Evolutionary conservation across 2,113 vertebrate genomes (phyloP).

Genomic region (Perca flavescens): DNA sequence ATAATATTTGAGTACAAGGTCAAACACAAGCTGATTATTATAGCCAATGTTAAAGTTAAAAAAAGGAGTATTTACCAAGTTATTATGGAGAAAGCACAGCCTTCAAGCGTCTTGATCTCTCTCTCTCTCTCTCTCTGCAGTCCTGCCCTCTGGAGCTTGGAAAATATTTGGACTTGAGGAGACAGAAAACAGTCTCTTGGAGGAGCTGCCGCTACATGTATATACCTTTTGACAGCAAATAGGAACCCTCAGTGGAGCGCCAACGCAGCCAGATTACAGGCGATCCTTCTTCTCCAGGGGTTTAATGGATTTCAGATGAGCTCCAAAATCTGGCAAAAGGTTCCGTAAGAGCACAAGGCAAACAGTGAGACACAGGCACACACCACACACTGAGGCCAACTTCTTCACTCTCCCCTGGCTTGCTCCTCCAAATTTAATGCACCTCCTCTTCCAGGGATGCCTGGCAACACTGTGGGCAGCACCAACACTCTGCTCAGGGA

Average conservation of each 20-base stretch:
- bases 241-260: constrained; percentile 52
- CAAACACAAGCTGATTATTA: neutral
- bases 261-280: constrained; percentile 51
- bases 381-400: constrained; percentile 11
- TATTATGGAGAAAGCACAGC: constrained; percentile 21
- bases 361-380: constrained; percentile 44
- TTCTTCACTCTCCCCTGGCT: constrained; percentile 32
- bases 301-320: constrained; percentile 79
- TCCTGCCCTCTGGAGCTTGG: constrained; percentile 63
- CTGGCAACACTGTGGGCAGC: constrained; percentile 65
- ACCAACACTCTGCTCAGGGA: constrained; percentile 47
- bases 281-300: constrained; percentile 63
- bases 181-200: constrained; percentile 54
- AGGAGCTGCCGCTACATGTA: constrained; percentile 74
- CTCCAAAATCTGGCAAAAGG: constrained; percentile 55
- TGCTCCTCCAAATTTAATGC: constrained; percentile 50
- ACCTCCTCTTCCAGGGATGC: constrained; percentile 75
- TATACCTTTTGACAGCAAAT: constrained; percentile 63
- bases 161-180: constrained; percentile 73
- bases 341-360: constrained; percentile 41
- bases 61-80: constrained; percentile 65
- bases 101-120: constrained; percentile 27
- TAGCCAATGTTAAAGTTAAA: constrained; percentile 14
- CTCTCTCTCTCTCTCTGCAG: constrained; percentile 23
- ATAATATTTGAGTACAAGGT: neutral